Evolutionary conservation across 2,113 vertebrate genomes (phyloP), one percentile per base, ranked within the genome.

Genomic region (Anguilla rostrata): DNA sequence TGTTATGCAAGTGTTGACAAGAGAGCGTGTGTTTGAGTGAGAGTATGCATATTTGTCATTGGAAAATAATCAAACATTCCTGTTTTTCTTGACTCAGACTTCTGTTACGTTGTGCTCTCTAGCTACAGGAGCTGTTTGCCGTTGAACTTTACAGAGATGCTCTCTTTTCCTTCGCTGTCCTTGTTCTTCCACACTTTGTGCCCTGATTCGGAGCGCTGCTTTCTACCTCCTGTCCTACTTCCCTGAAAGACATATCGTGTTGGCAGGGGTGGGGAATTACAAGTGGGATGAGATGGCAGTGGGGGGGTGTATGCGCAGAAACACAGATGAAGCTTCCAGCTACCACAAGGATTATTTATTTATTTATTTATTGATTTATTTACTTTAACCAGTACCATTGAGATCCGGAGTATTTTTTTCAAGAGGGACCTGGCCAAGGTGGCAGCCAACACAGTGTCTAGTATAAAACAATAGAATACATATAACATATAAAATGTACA

Each of bases 201-300:
- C 56, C 81, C 40, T 20, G 22, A 34, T 46, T 83, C 14, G 43
- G 40, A 60, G 26, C 78, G 22, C 63, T n/a, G 80, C 81, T 46
- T 57, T 75, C 90, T 89, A 92, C 91, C 91, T 92, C 86, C 88
- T 92, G 92, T 88, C 92, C 92, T 94, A 92, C 89, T 94, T 94
- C 91, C 79, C 90, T 91, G 84, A 94, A 94, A 92, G 91, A 85
- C 87, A 88, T 83, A 43, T 56, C 78, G 88, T 85, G 82, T 90
- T 84, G 86, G 89, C 14, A 84, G 88, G 86, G 84, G 34, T 9
- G 81, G 82, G 12, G 71, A 29, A n/a, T 75, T n/a, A 75, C 34
- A 56, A 82, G 56, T 12, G 56, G 75, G 41, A 20, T 6, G 83
- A 2, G 56, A 20, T 39, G 66, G 83, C 5, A 18, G 82, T 85